These are phyloP conservation scores for Anabas testudineus DNA, from an alignment of 2,797 vertebrate genomes.

Conservation along the genomic window DNA sequence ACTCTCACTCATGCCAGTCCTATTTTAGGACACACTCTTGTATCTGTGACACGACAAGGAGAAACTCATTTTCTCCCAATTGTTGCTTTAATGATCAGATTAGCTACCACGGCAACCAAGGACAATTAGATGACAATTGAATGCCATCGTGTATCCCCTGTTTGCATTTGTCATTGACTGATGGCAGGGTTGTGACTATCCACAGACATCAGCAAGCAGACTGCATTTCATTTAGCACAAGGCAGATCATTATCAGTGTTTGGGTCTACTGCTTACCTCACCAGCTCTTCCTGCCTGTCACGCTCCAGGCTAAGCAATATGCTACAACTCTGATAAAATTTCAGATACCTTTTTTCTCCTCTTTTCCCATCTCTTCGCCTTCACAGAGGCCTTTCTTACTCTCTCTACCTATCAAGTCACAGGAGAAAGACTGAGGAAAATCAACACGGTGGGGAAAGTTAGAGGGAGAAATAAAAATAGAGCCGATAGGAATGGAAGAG, in stretches of 20 bases:
- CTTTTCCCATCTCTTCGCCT: constrained; percentile 1
- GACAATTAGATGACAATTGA: constrained; percentile 70
- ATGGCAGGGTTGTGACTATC: constrained; percentile 50
- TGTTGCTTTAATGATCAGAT: constrained; percentile 72
- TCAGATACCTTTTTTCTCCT: constrained; percentile 26
- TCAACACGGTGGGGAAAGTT: constrained; percentile 16
- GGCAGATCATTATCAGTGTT: constrained; percentile 76
- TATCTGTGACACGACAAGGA: constrained; percentile 38
- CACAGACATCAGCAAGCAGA: constrained; percentile 59
- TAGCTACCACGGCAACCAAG: constrained; percentile 69
- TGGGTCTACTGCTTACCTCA: constrained; percentile 61
- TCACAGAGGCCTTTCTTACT: constrained; percentile 4
- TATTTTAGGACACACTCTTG: constrained; percentile 46
- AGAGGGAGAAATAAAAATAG: not conserved
- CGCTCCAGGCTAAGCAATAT: constrained; percentile 64
- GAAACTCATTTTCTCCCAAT: constrained; percentile 66
- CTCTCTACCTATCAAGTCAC: constrained; percentile 18
- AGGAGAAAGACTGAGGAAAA: constrained; percentile 29
- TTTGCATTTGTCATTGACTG: constrained; percentile 73
- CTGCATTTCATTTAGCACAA: constrained; percentile 62
- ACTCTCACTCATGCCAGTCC: constrained; percentile 24
- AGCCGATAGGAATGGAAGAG: constrained; percentile 7
- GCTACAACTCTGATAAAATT: constrained; percentile 71
- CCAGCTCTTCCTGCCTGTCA: constrained; percentile 67
- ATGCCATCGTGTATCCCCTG: constrained; percentile 56